Base-by-base conservation (phyloP, 2,888 invertebrate species). In the Philereme transversata region DNA sequence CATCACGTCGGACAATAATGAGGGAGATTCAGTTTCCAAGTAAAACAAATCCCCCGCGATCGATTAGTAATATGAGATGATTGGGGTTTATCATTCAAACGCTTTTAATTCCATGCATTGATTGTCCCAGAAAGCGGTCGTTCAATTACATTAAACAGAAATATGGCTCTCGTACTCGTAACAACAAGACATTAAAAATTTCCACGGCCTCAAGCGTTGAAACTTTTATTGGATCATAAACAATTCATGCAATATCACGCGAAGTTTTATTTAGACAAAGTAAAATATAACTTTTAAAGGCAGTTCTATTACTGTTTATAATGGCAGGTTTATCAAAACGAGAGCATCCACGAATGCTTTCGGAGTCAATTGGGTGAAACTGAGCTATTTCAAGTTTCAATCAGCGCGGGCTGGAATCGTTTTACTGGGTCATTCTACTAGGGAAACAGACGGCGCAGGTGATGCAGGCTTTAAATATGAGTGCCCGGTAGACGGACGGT, bases 1-100 rank as follows among this genome's bases (percentile, higher is more conserved):
- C 83, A 90, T 90, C 86, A 87, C 83, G 77, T 83, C 74, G 79
- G 79, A 83, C 83, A 84, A 84, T 87, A 84, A 87, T 86, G 83
- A 87, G 84, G 79, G 81, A 78, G 82, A 82, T 87, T 83, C 77
- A 78, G 77, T 84, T 83, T 74, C 75, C 72, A 83, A 84, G 81
- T 83, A 84, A 88, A 87, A 90, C 83, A 88, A 87, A 87, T 82
- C 83, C 78, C 77, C 77, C 59, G 72, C 77, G 82, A 83, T 88
- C 87, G 86, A 87, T 87, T 87, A 84, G 90, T 87, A 90, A 90
- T 83, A 79, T 76, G 88, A 90, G 81, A 84, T 80, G 78, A 75
- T 76, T 67, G 73, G 74, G 73, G 73, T 78, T 81, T 78, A 79
- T 76, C 75, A 79, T 79, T 78, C 71, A 65, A 64, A 64, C 52